Evolutionary conservation across 2,113 vertebrate genomes (phyloP).

Genomic region (Pardalotus punctatus): DNA sequence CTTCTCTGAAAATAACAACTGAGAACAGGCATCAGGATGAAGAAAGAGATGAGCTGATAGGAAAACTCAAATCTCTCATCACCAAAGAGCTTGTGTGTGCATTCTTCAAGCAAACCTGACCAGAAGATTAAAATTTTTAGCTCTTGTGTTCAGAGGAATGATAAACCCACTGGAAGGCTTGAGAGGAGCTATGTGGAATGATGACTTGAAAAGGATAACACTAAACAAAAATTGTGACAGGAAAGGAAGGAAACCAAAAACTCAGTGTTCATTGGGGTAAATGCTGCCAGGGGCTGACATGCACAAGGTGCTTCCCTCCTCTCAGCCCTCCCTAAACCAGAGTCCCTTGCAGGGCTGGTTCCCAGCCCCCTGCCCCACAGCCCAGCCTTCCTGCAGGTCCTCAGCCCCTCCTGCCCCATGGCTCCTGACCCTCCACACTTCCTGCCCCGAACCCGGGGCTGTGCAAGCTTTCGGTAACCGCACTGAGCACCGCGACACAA

Average conservation of each 20-base stretch:
- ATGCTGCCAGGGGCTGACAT: neutral
- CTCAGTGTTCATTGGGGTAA: neutral
- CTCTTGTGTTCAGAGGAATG: neutral
- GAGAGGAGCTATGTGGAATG: neutral
- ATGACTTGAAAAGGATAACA: neutral
- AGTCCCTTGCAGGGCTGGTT: neutral
- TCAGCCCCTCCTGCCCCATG: neutral
- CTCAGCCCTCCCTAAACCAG: accelerated
- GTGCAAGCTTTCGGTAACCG: neutral
- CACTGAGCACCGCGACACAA: neutral
- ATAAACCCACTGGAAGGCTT: neutral
- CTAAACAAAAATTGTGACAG: neutral
- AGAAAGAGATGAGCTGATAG: neutral
- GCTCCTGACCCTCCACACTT: neutral
- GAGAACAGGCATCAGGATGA: neutral
- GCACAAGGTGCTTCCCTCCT: neutral
- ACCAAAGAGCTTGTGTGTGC: neutral
- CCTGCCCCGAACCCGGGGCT: neutral
- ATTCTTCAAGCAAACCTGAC: neutral
- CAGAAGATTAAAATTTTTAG: neutral
- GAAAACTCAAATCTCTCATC: neutral
- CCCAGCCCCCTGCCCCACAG: neutral
- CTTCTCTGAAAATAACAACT: neutral
- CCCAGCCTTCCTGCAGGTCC: neutral
- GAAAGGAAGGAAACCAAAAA: neutral